Evolutionary conservation across 2,797 vertebrate species (phyloP).

Genomic region (Eptatretus atami): DNA sequence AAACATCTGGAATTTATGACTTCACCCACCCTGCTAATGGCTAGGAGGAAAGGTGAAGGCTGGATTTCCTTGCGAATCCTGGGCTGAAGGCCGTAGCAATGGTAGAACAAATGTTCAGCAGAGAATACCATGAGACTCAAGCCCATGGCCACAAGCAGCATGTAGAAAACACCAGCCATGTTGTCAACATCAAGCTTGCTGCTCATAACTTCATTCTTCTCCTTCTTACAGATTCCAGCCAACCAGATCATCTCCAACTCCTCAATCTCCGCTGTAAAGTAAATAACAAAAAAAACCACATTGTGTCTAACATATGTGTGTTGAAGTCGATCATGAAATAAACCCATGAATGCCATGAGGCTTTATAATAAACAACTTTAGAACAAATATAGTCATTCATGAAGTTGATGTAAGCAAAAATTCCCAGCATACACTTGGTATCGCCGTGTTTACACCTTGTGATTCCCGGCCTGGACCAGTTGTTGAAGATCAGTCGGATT

Average conservation of each 20-base stretch:
- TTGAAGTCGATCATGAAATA: too few relatives aligned
- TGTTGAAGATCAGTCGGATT: too few relatives aligned
- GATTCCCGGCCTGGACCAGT: too few relatives aligned
- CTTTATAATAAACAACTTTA: too few relatives aligned
- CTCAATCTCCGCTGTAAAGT: conserved; percentile 45
- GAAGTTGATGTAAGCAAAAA: too few relatives aligned
- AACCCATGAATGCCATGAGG: too few relatives aligned
- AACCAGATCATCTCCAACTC: conserved; percentile 87
- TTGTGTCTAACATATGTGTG: too few relatives aligned
- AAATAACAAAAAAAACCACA: too few relatives aligned
- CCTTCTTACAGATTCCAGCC: conserved; percentile 86
- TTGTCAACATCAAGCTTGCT: conserved; percentile 96
- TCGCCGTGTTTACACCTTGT: too few relatives aligned
- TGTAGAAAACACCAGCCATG: conserved; percentile 98
- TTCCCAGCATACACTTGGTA: too few relatives aligned
- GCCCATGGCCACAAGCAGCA: conserved; percentile 95
- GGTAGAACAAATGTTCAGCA: conserved; percentile 86
- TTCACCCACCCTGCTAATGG: conserved; percentile 47
- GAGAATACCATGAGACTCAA: conserved; percentile 79
- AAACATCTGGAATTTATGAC: too few relatives aligned
- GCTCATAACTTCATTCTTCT: conserved; percentile 97
- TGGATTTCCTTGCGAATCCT: conserved; percentile 13
- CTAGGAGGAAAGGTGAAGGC: conserved; percentile 25
- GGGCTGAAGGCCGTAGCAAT: conserved; percentile 38
- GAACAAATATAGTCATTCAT: too few relatives aligned